Evolutionary conservation across 2,113 vertebrate species (phyloP).

Genomic region (Reinhardtius hippoglossoides): DNA sequence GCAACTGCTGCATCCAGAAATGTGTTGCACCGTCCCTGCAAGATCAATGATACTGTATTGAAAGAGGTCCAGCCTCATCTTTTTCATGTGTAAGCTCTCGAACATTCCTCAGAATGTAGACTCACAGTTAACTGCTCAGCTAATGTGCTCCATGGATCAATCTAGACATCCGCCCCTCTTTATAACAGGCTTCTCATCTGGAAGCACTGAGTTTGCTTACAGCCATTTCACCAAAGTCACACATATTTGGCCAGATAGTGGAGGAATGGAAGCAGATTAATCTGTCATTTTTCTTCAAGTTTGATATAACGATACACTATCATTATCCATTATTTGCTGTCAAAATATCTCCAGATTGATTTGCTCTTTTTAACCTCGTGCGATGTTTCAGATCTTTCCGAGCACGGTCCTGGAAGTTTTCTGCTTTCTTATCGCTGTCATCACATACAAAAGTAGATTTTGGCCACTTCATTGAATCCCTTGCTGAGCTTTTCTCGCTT

Average conservation of each 20-base stretch:
- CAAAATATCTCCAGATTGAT: not conserved
- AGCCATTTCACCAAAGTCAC: not conserved
- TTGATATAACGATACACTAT: not conserved
- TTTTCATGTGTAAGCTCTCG: not conserved
- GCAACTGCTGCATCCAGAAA: not conserved
- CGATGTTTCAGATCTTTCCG: conserved; percentile 9
- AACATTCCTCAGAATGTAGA: conserved; percentile 18
- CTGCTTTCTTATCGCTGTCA: conserved; percentile 21
- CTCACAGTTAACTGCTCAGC: conserved; percentile 30
- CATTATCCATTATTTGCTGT: not conserved
- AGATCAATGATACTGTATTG: conserved; percentile 12
- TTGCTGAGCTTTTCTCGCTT: conserved; percentile 25
- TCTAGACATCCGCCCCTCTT: conserved; percentile 27
- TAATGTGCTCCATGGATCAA: conserved; percentile 47
- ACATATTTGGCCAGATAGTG: too few relatives aligned
- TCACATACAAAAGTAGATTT: conserved; percentile 23
- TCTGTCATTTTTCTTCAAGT: not conserved
- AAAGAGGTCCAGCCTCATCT: conserved; percentile 8
- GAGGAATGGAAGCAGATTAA: too few relatives aligned
- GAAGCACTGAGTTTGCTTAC: conserved; percentile 17
- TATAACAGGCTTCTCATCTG: conserved; percentile 14
- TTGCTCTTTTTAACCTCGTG: not conserved
- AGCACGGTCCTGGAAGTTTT: not conserved
- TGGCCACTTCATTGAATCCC: conserved; percentile 32
- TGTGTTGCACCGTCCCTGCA: not conserved